phyloP scores from a whole-genome alignment of 1,140 invertebrate species.

The Caenorhabditis remanei region DNA sequence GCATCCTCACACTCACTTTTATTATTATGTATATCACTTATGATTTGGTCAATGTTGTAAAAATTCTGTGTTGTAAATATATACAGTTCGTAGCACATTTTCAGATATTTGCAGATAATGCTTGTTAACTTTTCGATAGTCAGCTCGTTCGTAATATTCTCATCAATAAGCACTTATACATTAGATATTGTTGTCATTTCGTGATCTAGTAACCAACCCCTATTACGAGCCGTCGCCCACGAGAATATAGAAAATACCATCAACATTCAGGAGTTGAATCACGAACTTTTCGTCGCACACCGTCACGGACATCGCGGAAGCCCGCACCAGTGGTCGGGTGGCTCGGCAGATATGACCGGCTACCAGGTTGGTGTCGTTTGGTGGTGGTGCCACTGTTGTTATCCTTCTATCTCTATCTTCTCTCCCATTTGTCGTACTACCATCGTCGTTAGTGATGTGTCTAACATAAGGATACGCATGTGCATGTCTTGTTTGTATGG shows the following conservation, averaged over 20 bases:
- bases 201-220: background rate
- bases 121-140: background rate
- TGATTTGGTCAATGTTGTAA: conserved; percentile 44
- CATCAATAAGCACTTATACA: background rate
- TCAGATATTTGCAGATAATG: background rate
- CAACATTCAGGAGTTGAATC: conserved; percentile 58
- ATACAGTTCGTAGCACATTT: background rate
- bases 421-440: background rate
- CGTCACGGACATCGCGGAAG: conserved; percentile 37
- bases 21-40: background rate
- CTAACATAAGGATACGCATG: background rate
- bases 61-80: conserved; percentile 9
- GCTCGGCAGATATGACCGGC: conserved; percentile 44
- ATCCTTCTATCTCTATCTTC: background rate
- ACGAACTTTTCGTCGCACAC: conserved; percentile 62
- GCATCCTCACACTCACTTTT: background rate
- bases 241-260: background rate
- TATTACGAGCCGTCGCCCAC: background rate
- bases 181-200: background rate
- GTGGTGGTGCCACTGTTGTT: conserved; percentile 35
- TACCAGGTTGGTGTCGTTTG: conserved; percentile 61
- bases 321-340: conserved; percentile 47
- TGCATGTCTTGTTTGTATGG: no score
- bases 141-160: no score
- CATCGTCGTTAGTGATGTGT: background rate